phyloP scores from a whole-genome alignment of 2,888 invertebrate species.

The Ptychoptera albimana region DNA sequence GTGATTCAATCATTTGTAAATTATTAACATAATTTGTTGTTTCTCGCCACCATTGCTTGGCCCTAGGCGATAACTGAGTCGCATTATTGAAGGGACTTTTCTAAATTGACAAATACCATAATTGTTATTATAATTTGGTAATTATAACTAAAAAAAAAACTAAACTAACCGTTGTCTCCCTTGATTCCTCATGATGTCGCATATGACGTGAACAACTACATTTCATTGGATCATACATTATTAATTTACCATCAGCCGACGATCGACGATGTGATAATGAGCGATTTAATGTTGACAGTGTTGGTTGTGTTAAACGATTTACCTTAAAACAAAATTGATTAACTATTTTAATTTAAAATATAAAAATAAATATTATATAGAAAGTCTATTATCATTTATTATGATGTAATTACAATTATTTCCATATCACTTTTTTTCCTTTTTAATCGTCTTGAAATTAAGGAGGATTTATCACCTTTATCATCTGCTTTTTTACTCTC shows the following conservation, averaged over 20 bases:
- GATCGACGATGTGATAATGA: slow-evolving; percentile 19
- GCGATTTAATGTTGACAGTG: slow-evolving; percentile 22
- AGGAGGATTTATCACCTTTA: not conserved
- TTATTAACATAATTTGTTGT: slow-evolving; percentile 11
- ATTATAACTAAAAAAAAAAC: not conserved
- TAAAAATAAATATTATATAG: slow-evolving; percentile 8
- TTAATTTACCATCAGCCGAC: slow-evolving; percentile 3
- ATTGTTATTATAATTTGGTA: not conserved
- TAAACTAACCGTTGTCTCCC: not conserved
- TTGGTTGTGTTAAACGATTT: slow-evolving; percentile 17
- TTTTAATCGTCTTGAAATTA: slow-evolving; percentile 2
- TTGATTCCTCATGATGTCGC: slow-evolving; percentile 5
- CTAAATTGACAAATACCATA: not conserved
- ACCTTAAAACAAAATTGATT: slow-evolving; percentile 11
- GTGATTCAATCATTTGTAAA: slow-evolving; percentile 1
- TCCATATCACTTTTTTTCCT: slow-evolving; percentile 1
- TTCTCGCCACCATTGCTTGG: slow-evolving; percentile 14
- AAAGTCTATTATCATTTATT: not conserved
- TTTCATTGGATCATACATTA: slow-evolving; percentile 5
- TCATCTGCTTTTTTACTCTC: slow-evolving; percentile 25
- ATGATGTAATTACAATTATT: not conserved
- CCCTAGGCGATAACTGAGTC: slow-evolving; percentile 8
- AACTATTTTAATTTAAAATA: not conserved
- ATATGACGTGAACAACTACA: slow-evolving; percentile 7
- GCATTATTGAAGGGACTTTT: not conserved